Evolutionary conservation across 2,888 invertebrate genomes (phyloP).

Genomic region (Anoplius nigerrimus): DNA sequence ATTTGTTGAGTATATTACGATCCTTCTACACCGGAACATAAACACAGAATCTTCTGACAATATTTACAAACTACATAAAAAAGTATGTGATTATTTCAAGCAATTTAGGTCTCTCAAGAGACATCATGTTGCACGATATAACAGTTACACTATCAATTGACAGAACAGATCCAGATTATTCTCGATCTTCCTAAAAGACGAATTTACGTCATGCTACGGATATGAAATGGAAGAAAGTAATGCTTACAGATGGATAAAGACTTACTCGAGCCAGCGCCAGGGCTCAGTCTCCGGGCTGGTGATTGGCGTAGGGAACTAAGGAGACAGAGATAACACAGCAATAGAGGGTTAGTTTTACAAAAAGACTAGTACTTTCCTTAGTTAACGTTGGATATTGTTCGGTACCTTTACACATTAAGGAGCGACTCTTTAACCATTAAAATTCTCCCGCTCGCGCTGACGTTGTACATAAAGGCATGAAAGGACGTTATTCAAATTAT

Average conservation of each 20-base stretch:
- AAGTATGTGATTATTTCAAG: no score
- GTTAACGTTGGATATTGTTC: conserved; percentile 34
- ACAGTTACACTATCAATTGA: no score
- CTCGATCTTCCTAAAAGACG: neutral
- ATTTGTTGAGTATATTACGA: no score
- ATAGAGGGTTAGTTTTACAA: conserved; percentile 59
- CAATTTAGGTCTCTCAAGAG: no score
- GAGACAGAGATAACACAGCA: conserved; percentile 73
- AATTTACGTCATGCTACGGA: conserved; percentile 49
- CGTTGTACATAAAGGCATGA: no score
- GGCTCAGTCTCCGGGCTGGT: conserved; percentile 92
- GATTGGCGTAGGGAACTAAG: conserved; percentile 91
- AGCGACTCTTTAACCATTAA: conserved; percentile 14
- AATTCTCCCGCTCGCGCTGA: no score
- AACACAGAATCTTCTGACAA: no score
- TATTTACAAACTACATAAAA: no score
- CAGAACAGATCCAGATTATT: no score
- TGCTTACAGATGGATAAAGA: conserved; percentile 71
- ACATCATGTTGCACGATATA: no score
- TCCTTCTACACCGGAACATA: no score
- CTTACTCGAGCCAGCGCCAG: conserved; percentile 94
- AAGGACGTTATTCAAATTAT: no score
- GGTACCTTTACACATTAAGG: conserved; percentile 53
- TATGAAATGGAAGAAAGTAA: conserved; percentile 57
- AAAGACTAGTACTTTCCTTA: conserved; percentile 46